Evolutionary conservation across 2,113 vertebrate genomes (phyloP), one percentile per base, ranked within the genome.

Genomic region (Macquaria ambigua): DNA sequence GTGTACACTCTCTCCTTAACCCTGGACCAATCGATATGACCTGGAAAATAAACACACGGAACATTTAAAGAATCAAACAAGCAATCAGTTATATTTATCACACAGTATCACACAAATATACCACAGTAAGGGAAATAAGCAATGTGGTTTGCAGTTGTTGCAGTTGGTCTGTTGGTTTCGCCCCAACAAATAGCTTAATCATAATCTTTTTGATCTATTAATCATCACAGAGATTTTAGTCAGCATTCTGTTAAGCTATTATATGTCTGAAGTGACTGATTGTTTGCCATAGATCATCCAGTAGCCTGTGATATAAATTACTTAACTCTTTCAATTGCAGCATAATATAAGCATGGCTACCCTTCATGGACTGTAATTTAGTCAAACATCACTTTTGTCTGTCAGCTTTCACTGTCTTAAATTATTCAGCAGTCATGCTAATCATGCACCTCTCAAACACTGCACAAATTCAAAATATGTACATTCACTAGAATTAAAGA

Each of bases 121-220:
- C 16, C 43, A 58, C 59, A 43, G n/a, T 56, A 39, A 71, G 61
- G n/a, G 7, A 5, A 81, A 74, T 68, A 71, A 85, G 79, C 50
- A 66, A 56, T 59, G 74, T 14, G 61, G 4, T 55, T 55, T 76
- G 62, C 28, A 74, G 48, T 74, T 64, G 34, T 78, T 63, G 16
- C 39, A 41, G 48, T 48, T 43, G 66, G 16, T n/a, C 21, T 55
- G 74, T 74, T 31, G 28, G 48, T 71, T 86, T 81, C 28, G 16
- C 53, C 34, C 61, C 82, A 68, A 73, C 79, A 87, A 90, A 87
- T 72, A 71, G 62, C 86, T 86, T 82, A 74, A 91, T 87, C 43
- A 84, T 75, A 85, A 85, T 86, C 31, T 64, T 84, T 85, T 59
- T 89, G 64, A 90, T 84, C 68, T 74, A 89, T 94, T 91, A 84